Evolutionary conservation across 2,888 invertebrate species (phyloP), one percentile per base, ranked within the genome.

Genomic region (Drosophila maculinotata): DNA sequence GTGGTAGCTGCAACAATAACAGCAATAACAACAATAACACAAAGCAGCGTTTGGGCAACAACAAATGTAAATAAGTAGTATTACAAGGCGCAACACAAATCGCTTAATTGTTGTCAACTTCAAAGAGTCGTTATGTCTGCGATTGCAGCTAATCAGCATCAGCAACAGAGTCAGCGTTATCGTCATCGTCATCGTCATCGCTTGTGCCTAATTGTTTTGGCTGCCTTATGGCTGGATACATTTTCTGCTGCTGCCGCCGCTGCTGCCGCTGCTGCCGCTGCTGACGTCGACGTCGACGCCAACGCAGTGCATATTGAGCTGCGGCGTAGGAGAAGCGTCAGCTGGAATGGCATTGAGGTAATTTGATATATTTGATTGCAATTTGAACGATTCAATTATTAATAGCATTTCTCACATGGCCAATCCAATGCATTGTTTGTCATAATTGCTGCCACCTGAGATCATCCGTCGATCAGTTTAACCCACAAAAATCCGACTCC

Each of bases 281-380:
- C 5, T 23, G 10, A 31, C 51, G 60, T 15, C 23, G 28, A 62
- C 38, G 44, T 3, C 23, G 38, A 54, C 44, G 54, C 14, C 20
- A 41, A 60, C 33, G 68, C 67, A 14, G 64, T 90, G 49, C 89
- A 86, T 70, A 89, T 91, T 51, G 89, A 88, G 79, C 81, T 91
- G 77, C 89, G 89, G 58, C 90, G 89, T 79, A 89, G 89, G 71
- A 87, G 87, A 60, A 89, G 88, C 79, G 78, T 91, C 53, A 81
- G 82, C 41, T 73, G 87, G 54, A 89, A 91, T 82, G 90, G 90
- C 80, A 78, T 89, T 80, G 89, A 91, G 91, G 91, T 91, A 72
- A 89, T 49, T 38, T 6, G 10, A 44, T 23, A 33, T 31, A 35
- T 53, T 72, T 53, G 36, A 58, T 53, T 42, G 51, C 56, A 42